Conservation (phyloP, 37 sponge, comb jelly and placozoan species). For the Petrosia ficiformis region DNA sequence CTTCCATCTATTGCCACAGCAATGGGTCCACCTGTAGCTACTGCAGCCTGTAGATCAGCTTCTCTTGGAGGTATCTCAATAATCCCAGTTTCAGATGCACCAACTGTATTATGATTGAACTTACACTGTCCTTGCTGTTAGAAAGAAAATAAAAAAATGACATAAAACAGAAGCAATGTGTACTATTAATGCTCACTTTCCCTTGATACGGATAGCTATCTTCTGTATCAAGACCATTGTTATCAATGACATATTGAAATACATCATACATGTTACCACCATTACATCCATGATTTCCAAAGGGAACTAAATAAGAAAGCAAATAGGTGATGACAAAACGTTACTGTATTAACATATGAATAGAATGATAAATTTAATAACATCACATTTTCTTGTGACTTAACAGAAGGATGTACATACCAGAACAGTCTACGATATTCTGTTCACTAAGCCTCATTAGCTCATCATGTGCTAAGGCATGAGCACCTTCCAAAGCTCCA, state of each 20-base stretch:
- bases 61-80: slow-evolving; percentile 49
- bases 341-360: not conserved
- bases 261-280: slow-evolving; percentile 71
- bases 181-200: slow-evolving; percentile 54
- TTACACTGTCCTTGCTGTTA: slow-evolving; percentile 54
- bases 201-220: slow-evolving; percentile 68
- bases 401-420: too few species aligned
- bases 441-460: slow-evolving; percentile 81
- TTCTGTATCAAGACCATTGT: slow-evolving; percentile 79
- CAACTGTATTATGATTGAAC: slow-evolving; percentile 29
- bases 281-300: slow-evolving; percentile 81
- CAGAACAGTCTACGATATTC: slow-evolving; percentile 87
- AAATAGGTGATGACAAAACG: not conserved
- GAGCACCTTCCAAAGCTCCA: slow-evolving; percentile 81
- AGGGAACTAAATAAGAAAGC: slow-evolving; percentile 16
- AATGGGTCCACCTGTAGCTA: slow-evolving; percentile 82
- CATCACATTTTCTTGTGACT: too few species aligned
- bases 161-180: too few species aligned
- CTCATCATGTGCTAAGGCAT: slow-evolving; percentile 44
- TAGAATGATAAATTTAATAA: too few species aligned
- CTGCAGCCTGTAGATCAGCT: slow-evolving; percentile 67
- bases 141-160: not conserved
- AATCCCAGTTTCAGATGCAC: slow-evolving; percentile 55
- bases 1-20: slow-evolving; percentile 77
- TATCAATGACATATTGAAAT: slow-evolving; percentile 71